Evolutionary conservation across 2,113 vertebrate genomes (phyloP), one percentile per base, ranked within the genome.

Genomic region (Neodontobutis hainanensis): DNA sequence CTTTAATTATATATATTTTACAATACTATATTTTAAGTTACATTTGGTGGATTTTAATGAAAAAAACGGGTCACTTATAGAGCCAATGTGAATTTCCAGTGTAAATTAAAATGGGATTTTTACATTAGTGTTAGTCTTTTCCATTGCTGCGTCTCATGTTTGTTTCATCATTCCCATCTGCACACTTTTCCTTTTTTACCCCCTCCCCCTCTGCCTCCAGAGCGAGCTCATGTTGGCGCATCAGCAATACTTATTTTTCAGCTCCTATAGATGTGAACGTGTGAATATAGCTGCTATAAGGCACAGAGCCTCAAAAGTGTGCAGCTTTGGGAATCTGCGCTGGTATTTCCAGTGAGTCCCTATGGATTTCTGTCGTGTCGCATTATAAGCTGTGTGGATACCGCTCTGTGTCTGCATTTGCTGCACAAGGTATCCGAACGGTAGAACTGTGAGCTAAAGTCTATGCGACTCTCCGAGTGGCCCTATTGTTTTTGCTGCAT

Each of bases 221-320:
- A 78, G 78, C 82, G 73, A 73, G 65, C 82, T 81, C 81, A 86
- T 80, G 82, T 65, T 81, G 64, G 65, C 4, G 47, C 77, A 82
- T 84, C 85, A 85, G 83, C 85, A 83, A 42, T 65, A 77, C 68
- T 69, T 73, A 69, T 69, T 70, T 74, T 81, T 73, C 70, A 79
- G 15, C 48, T 80, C 80, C 53, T 73, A 43, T 72, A 78, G 75
- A 46, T 51, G 40, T 61, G 59, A 70, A 19, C 15, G 27, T 0
- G 14, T 61, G 51, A 34, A 55, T 5, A 34, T 8, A 5, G 8
- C 5, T 34, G 2, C 2, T 11, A 5, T 5, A 14, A 11, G 50
- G 50, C 19, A 34, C 27, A 12, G 19, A 27, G 19, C 1, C 19
- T 27, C 19, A 27, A 27, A 27, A 2, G 65, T 60, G 46, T 71